These are phyloP conservation scores for Ooceraea biroi DNA, from an alignment of 1,140 invertebrate genomes.

Conservation along the genomic window DNA sequence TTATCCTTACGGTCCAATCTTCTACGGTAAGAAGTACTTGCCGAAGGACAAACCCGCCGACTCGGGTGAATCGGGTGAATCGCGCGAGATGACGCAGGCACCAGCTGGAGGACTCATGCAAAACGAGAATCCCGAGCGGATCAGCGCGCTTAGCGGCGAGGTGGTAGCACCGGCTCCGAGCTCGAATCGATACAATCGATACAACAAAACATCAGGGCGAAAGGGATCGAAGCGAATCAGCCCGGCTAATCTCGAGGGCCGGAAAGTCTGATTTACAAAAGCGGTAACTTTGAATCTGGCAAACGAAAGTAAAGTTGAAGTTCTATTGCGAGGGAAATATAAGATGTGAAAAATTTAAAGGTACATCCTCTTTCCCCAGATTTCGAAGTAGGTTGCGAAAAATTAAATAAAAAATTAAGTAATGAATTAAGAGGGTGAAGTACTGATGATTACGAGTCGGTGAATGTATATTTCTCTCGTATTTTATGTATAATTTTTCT, in stretches of 20 bases:
- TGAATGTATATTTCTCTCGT: background rate
- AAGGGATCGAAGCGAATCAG: constrained; percentile 2
- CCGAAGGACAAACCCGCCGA: constrained; percentile 27
- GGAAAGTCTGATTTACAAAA: background rate
- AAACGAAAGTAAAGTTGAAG: background rate
- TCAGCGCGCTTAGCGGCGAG: background rate
- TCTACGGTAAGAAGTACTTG: constrained; percentile 39
- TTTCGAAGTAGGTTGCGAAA: no score
- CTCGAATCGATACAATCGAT: constrained; percentile 42
- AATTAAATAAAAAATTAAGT: no score
- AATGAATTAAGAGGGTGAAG: no score
- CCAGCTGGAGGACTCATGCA: constrained; percentile 14
- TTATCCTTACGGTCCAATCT: constrained; percentile 24
- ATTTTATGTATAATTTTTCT: background rate
- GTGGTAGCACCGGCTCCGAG: constrained; percentile 20
- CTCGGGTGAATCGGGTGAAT: constrained; percentile 31
- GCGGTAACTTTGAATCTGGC: background rate
- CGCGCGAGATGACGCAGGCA: background rate
- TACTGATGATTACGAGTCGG: background rate
- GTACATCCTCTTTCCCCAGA: no score
- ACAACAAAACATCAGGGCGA: background rate
- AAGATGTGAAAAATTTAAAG: background rate
- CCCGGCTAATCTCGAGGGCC: background rate
- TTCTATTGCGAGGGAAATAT: background rate
- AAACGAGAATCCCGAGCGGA: constrained; percentile 27